Evolutionary conservation across 2,797 vertebrate species (phyloP), one percentile per base, ranked within the genome.

Genomic region (Eleutherodactylus coqui): DNA sequence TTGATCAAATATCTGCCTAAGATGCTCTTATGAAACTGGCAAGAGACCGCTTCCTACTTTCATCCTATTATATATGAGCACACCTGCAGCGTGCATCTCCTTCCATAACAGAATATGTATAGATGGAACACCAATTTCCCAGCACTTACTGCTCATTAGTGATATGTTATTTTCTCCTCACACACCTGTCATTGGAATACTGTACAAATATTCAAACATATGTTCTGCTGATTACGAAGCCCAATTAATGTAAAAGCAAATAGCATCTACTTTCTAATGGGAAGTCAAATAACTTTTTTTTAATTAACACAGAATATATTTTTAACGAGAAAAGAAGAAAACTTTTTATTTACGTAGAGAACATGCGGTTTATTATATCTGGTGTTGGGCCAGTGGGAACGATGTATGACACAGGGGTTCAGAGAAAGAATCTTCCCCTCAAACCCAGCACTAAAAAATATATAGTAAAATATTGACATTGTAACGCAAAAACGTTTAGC

Each of bases 181-280:
- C 67, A 60, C 85, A 86, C 85, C 78, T 86, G 85, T 29, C 79
- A 76, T 67, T 53, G 21, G 45, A 86, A 13, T 19, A 53, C 55
- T 27, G 73, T 62, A 36, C 49, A 86, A 76, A 76, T 75, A 82
- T 69, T 79, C 41, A 17, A 49, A 72, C 38, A 79, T 45, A 36
- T 49, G 69, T 75, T 75, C 32, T 47, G 27, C 55, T 64, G 85
- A 76, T 86, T 86, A 34, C 32, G 17, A 64, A 86, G 49, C 3
- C 51, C 76, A 76, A 86, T 86, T 76, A 86, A 76, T 82, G n/a
- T 76, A 55, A 76, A 75, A 82, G 79, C 70, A 80, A 64, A 69
- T 64, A 64, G 67, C 49, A 53, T 76, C 29, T 38, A 24, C 79
- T 55, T n/a, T 69, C 77, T 51, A 49, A 70, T 70, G 34, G 67